Conservation (phyloP, 2,797 vertebrate genomes). For the Pyrocephalus nanus region DNA sequence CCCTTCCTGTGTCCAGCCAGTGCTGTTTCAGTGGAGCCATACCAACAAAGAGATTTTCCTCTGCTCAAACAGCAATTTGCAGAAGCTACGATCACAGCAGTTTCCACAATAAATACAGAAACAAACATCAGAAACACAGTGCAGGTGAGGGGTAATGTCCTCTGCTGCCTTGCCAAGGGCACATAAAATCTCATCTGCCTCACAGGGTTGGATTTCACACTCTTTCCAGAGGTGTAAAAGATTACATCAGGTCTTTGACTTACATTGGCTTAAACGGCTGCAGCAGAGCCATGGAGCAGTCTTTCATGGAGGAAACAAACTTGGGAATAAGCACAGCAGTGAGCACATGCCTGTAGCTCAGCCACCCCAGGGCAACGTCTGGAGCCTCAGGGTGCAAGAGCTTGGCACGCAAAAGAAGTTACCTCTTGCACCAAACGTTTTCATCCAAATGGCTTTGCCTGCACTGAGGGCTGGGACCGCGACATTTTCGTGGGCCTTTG, state of each 20-base stretch:
- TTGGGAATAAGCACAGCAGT: neutral
- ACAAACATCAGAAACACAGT: neutral
- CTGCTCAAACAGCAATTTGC: neutral
- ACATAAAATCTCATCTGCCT: neutral
- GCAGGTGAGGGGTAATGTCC: neutral
- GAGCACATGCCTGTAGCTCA: neutral
- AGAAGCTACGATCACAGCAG: neutral
- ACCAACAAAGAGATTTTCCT: neutral
- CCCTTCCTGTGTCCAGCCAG: rapidly evolving
- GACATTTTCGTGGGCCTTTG: neutral
- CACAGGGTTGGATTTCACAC: neutral
- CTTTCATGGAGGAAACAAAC: neutral
- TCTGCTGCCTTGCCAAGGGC: neutral
- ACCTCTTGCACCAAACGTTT: neutral
- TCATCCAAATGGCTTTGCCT: neutral
- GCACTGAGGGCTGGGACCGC: rapidly evolving
- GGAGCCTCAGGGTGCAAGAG: neutral
- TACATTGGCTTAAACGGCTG: neutral
- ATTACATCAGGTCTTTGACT: constrained; percentile 12
- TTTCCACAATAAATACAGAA: neutral
- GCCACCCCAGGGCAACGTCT: neutral
- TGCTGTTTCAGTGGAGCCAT: rapidly evolving
- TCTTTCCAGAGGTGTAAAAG: neutral
- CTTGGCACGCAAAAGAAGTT: neutral
- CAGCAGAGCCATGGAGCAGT: neutral